Evolutionary conservation across 2,797 vertebrate genomes (phyloP), one percentile per base, ranked within the genome.

Genomic region (Limnodromus scolopaceus): DNA sequence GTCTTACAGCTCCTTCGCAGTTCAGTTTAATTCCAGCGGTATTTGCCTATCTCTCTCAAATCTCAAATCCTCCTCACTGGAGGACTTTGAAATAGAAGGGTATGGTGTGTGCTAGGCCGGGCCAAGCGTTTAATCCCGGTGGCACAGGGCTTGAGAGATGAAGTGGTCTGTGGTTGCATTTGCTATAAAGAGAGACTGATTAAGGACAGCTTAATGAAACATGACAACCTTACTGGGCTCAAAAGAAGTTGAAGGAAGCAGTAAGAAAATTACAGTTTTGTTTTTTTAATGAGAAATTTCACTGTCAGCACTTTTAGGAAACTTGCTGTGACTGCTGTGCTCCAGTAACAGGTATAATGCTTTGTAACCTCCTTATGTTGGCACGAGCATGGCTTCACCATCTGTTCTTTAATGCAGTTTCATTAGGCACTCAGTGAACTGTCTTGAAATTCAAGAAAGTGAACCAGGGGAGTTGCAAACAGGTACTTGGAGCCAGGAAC

Each of bases 121-220:
- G 45, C 41, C 65, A 61, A 69, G 43, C 1, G 1, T 88, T 96
- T 63, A 70, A 87, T 81, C 55, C 48, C 39, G 43, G 58, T 14
- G 16, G 45, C 41, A 53, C 71, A 82, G 71, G 39, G 25, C 46
- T 39, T 54, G 46, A 75, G 75, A 71, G 38, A 55, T 46, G 23
- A 70, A 79, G 70, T 18, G 60, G 61, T 76, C 80, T 86, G 79
- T 54, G 80, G 71, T 20, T 84, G 34, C 68, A 70, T 80, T 72
- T 93, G 46, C 83, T 87, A 10, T 76, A n/a, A 22, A 36, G 71
- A 79, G 64, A 64, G 34, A 34, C 51, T 72, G 90, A 84, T 84
- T 81, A 94, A 89, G 74, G 19, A 15, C 19, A 82, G 58, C 49
- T 86, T 72, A 89, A 91, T 95, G n/a, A 79, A 84, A 72, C 23